phyloP scores from a whole-genome alignment of 2,888 invertebrate species.

The Dioctria linearis region DNA sequence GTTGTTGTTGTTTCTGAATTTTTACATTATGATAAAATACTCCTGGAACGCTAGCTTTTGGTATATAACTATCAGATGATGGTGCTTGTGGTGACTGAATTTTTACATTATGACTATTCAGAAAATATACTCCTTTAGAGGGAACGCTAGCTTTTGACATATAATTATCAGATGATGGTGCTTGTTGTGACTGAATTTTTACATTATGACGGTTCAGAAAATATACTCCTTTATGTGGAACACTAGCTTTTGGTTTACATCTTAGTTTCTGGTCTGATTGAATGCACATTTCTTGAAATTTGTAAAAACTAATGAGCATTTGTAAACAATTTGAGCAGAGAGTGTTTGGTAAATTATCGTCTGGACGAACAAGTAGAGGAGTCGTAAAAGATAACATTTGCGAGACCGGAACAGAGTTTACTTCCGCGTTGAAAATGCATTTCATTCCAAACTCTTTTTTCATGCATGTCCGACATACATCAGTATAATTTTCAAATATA shows the following conservation, averaged over 20 bases:
- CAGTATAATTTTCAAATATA: neutral
- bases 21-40: too few relatives aligned
- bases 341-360: slow-evolving; percentile 58
- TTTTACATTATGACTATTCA: neutral
- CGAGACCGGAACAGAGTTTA: slow-evolving; percentile 19
- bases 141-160: neutral
- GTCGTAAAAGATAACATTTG: slow-evolving; percentile 27
- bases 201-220: neutral
- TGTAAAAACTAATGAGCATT: slow-evolving; percentile 56
- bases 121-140: neutral
- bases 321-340: slow-evolving; percentile 58
- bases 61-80: slow-evolving; percentile 1
- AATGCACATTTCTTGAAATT: slow-evolving; percentile 59
- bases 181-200: neutral
- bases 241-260: neutral
- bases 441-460: neutral
- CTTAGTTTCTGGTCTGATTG: slow-evolving; percentile 52
- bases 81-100: neutral
- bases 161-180: neutral
- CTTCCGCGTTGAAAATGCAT: slow-evolving; percentile 19
- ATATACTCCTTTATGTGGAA: neutral
- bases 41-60: neutral
- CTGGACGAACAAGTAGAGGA: slow-evolving; percentile 16
- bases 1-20: neutral
- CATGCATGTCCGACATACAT: slow-evolving; percentile 20